These are phyloP conservation scores for Leptosomus discolor DNA, from an alignment of 2,113 vertebrate species.

Conservation along the genomic window DNA sequence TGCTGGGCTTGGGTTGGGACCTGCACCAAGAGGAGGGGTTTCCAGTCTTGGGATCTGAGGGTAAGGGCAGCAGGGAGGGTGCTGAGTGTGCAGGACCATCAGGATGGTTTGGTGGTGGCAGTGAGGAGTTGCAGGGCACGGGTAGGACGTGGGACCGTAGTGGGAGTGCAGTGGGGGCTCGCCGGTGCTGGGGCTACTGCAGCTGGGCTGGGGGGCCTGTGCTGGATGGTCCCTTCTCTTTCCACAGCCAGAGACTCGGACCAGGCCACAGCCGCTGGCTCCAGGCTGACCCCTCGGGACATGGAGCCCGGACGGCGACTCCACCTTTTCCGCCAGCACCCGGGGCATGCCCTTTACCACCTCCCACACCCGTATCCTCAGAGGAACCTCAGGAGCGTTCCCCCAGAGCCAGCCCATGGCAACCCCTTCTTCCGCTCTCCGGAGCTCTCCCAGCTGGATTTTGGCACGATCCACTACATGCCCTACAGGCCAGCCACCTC, in stretches of 20 bases:
- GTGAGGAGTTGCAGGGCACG: accelerated
- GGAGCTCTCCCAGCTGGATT: constrained; percentile 73
- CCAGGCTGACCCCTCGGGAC: constrained; percentile 49
- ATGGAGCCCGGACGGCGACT: constrained; percentile 82
- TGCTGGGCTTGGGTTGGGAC: not conserved
- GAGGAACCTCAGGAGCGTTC: constrained; percentile 75
- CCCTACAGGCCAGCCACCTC: constrained; percentile 70
- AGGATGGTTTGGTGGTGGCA: not conserved
- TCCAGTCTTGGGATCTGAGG: not conserved
- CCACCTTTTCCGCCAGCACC: constrained; percentile 83
- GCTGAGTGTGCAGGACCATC: not conserved
- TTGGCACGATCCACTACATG: constrained; percentile 78
- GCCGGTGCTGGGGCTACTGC: accelerated
- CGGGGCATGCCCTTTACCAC: constrained; percentile 81
- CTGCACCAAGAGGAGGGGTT: not conserved
- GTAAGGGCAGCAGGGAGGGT: accelerated
- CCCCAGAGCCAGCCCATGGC: constrained; percentile 72
- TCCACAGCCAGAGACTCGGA: constrained; percentile 66
- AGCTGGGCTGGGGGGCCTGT: not conserved
- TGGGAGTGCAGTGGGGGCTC: not conserved
- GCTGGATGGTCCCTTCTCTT: not conserved
- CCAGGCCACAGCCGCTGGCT: not conserved
- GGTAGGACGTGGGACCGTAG: accelerated
- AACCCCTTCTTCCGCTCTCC: constrained; percentile 80
- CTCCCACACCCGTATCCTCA: constrained; percentile 67